Percentiles rank a stretch among this genome's conserved stretches.
Evolutionary conservation across 2,113 vertebrate species (phyloP).

Genomic region (Telmatochromis brachygnathus): DNA sequence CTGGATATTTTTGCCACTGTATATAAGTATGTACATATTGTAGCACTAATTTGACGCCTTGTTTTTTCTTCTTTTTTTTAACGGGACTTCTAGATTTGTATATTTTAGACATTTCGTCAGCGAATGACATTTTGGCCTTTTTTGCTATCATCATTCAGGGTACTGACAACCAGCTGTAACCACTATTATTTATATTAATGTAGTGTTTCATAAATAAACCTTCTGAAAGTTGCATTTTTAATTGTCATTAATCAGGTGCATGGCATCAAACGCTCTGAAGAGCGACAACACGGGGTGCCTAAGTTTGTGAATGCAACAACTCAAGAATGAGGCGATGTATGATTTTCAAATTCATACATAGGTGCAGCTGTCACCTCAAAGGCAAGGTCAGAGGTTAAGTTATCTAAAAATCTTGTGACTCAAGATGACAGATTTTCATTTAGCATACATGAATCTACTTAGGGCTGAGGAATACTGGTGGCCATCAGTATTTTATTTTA

Average conservation of each 20-base stretch:
- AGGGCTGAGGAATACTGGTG: background rate
- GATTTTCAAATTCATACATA: background rate
- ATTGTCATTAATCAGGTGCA: background rate
- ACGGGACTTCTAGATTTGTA: slow-evolving; percentile 46
- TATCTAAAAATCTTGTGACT: background rate
- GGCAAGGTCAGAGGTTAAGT: background rate
- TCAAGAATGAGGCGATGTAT: background rate
- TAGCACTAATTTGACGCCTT: slow-evolving; percentile 13
- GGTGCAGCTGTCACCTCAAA: background rate
- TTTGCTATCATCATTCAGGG: slow-evolving; percentile 47
- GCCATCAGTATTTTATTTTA: background rate
- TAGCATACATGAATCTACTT: background rate
- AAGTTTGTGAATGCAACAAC: background rate
- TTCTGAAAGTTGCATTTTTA: background rate
- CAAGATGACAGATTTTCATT: background rate
- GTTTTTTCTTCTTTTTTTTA: slow-evolving; percentile 14
- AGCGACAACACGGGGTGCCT: background rate
- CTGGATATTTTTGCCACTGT: slow-evolving; percentile 52
- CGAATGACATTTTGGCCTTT: slow-evolving; percentile 18
- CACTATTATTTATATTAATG: slow-evolving; percentile 65
- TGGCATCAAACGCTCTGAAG: background rate
- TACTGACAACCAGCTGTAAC: slow-evolving; percentile 66
- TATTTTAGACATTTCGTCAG: slow-evolving; percentile 50
- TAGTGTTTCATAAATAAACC: slow-evolving; percentile 65
- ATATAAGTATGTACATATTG: slow-evolving; percentile 49